Evolutionary conservation across 2,888 invertebrate species (phyloP).

Genomic region (Noctua janthe): DNA sequence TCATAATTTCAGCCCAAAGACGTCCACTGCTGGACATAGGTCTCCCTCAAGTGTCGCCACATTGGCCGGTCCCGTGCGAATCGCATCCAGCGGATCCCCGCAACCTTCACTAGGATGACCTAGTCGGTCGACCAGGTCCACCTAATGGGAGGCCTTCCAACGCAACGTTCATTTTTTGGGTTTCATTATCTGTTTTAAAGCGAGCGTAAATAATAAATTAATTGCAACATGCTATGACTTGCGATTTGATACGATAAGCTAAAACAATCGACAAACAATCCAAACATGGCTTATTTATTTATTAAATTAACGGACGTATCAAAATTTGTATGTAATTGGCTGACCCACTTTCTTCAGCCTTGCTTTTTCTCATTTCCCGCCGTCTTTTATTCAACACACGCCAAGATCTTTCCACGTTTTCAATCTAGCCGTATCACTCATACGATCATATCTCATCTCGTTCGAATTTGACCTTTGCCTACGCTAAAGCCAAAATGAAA

Average conservation of each 20-base stretch:
- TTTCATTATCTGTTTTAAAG: background rate
- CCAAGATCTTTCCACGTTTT: background rate
- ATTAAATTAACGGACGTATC: background rate
- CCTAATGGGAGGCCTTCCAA: no score
- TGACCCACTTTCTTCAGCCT: background rate
- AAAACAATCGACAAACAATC: background rate
- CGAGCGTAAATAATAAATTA: background rate
- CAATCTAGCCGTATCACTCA: background rate
- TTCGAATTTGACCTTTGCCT: slow-evolving; percentile 9
- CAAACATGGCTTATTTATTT: background rate
- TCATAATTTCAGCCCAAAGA: no score
- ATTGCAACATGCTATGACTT: background rate
- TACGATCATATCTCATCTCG: background rate
- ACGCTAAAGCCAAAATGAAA: background rate
- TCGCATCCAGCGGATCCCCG: no score
- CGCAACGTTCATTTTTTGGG: background rate
- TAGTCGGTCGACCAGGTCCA: no score
- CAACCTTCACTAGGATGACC: no score
- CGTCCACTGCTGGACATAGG: no score
- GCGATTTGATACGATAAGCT: background rate
- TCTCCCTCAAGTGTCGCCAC: no score
- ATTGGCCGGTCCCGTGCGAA: no score
- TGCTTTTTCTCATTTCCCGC: background rate
- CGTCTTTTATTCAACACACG: background rate
- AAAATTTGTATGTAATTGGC: background rate